A percentile compares a stretch with the other conserved stretches of the same genome.
phyloP scores from a whole-genome alignment of 2,113 vertebrate genomes.

The Myotis yumanensis region DNA sequence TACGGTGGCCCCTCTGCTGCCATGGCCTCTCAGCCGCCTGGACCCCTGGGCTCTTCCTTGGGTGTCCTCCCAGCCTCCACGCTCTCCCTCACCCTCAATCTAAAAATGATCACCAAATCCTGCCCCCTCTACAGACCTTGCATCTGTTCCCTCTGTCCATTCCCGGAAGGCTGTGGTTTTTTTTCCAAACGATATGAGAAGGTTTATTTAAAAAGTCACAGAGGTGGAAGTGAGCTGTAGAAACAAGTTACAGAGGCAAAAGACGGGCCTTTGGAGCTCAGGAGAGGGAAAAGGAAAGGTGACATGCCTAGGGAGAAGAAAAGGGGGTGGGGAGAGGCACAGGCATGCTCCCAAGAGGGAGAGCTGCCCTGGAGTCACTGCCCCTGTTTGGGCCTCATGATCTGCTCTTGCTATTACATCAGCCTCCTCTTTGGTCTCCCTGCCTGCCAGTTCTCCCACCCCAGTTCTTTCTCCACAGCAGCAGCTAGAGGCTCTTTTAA shows the following conservation, averaged over 20 bases:
- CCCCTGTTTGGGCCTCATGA: background rate
- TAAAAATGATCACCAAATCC: background rate
- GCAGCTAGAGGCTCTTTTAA: background rate
- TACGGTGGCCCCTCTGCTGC: background rate
- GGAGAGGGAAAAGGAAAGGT: background rate
- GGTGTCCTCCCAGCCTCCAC: background rate
- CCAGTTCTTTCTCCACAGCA: background rate
- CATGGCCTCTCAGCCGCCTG: background rate
- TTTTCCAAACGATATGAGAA: background rate
- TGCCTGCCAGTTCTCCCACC: background rate
- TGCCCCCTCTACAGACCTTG: background rate
- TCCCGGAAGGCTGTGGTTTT: background rate
- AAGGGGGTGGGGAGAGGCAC: background rate
- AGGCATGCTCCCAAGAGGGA: background rate
- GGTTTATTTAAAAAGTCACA: background rate
- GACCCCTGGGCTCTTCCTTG: background rate
- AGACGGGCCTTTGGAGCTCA: background rate
- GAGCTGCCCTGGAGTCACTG: background rate
- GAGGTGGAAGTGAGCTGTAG: background rate
- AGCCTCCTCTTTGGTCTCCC: background rate
- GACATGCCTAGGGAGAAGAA: background rate
- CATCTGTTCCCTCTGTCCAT: background rate
- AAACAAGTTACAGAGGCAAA: background rate
- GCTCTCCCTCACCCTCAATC: background rate
- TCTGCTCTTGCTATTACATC: background rate